Conservation (phyloP, 1,140 invertebrate genomes). For the Drosophila tropicalis region DNA sequence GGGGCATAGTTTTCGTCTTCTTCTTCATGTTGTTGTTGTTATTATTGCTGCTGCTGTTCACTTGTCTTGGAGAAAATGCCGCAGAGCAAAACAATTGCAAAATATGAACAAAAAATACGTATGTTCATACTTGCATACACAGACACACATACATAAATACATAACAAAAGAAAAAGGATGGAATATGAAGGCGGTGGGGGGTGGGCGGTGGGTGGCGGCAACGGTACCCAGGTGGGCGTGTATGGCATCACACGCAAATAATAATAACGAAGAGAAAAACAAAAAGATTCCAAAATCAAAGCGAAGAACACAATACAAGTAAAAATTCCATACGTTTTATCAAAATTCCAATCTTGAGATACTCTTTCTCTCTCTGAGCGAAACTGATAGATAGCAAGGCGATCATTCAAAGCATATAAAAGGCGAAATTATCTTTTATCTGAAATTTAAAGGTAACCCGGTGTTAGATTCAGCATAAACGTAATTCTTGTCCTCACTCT, state of each 20-base stretch:
- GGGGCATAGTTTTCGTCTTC: constrained; percentile 41
- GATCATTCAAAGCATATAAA: no score
- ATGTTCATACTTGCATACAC: constrained; percentile 4
- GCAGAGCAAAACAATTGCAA: constrained; percentile 78
- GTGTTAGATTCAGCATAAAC: no score
- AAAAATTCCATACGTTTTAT: neutral
- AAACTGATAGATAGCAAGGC: no score
- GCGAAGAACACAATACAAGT: constrained; percentile 24
- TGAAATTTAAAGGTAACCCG: no score
- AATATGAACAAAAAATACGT: constrained; percentile 70
- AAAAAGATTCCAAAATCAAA: constrained; percentile 45
- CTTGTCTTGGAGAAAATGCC: constrained; percentile 73
- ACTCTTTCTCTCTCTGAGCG: neutral
- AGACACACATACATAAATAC: no score
- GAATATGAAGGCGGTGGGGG: neutral
- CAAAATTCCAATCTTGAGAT: neutral
- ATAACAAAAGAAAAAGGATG: constrained; percentile 19
- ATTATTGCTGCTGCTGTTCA: constrained; percentile 54
- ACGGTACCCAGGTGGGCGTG: constrained; percentile 37
- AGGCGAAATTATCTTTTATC: no score
- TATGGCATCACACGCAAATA: constrained; percentile 60
- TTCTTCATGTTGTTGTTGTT: constrained; percentile 45
- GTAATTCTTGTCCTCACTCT: no score
- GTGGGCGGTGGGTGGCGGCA: neutral
- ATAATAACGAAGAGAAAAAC: constrained; percentile 59